Base-by-base conservation (phyloP, 1,140 invertebrate genomes). In the Acromyrmex heyeri region DNA sequence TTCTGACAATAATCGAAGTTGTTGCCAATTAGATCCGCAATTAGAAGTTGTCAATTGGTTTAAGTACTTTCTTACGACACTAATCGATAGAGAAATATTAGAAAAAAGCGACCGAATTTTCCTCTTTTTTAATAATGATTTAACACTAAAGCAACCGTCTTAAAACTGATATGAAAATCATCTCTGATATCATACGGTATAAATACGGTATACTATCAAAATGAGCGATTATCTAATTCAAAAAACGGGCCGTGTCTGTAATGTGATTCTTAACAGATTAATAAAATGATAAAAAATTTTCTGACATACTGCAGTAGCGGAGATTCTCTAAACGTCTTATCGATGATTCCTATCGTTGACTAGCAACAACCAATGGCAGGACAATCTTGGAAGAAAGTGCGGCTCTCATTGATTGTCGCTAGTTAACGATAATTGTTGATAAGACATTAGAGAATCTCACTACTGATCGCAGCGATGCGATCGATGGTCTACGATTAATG, bases 211-310 rank as follows among this genome's bases (percentile, higher is more conserved):
- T 34, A 34, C n/a, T 59, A 24, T 75, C 53, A 75, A 38, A 75
- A 75, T 12, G 0, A 75, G 5, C 5, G 12, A 38, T 75, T 75
- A 59, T 75, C 30, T 75, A 57, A 75, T 59, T 30, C 30, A 75
- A 2, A 75, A 73, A 59, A 38, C 18, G 6, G 18, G 1, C 3
- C 18, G 1, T 27, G 24, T 24, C 6, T 55, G 16, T 73, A 59
- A 57, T 75, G 34, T 55, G 38, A 38, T 38, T 38, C 34, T 38
- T 38, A 38, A 38, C 34, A 38, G 34, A 24, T 34, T 18, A 53
- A 75, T 75, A 34, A 57, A 21, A 38, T 12, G n/a, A 75, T 75
- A 75, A 59, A 21, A 7, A 38, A 38, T 73, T 73, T 57, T 18
- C 30, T 0, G 6, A 1, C n/a, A 67, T 6, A 34, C 5, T 34